Evolutionary conservation across 1,140 invertebrate genomes (phyloP).

Genomic region (Philotrypesis tridentata): DNA sequence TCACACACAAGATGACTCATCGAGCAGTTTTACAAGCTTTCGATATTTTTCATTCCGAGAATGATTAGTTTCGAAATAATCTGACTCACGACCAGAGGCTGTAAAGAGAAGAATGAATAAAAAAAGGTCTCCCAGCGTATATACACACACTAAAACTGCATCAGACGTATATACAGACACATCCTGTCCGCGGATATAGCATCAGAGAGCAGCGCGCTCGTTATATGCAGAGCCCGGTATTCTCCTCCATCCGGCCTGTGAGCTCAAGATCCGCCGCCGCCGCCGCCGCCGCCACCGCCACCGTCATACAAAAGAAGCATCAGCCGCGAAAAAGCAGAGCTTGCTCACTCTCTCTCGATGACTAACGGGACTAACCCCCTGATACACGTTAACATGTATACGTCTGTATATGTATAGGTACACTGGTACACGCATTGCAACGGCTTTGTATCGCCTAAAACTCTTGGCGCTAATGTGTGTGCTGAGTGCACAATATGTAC

Average conservation of each 20-base stretch:
- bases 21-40: not conserved
- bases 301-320: not conserved
- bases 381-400: too few relatives aligned
- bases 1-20: not conserved
- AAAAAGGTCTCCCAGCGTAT: too few relatives aligned
- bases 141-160: constrained; percentile 10
- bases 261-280: not conserved
- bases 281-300: too few relatives aligned
- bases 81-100: too few relatives aligned
- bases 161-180: not conserved
- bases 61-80: not conserved
- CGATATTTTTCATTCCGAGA: not conserved
- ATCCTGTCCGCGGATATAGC: not conserved
- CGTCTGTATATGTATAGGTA: too few relatives aligned
- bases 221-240: not conserved
- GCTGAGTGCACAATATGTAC: too few relatives aligned
- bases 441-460: not conserved
- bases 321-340: not conserved
- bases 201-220: not conserved
- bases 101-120: too few relatives aligned
- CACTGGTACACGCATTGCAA: not conserved
- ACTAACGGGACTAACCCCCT: constrained; percentile 32
- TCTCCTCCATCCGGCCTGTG: not conserved
- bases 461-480: not conserved
- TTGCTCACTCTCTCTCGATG: constrained; percentile 1